Evolutionary conservation across 2,888 invertebrate genomes (phyloP), one percentile per base, ranked within the genome.

Genomic region (Allacma fusca): DNA sequence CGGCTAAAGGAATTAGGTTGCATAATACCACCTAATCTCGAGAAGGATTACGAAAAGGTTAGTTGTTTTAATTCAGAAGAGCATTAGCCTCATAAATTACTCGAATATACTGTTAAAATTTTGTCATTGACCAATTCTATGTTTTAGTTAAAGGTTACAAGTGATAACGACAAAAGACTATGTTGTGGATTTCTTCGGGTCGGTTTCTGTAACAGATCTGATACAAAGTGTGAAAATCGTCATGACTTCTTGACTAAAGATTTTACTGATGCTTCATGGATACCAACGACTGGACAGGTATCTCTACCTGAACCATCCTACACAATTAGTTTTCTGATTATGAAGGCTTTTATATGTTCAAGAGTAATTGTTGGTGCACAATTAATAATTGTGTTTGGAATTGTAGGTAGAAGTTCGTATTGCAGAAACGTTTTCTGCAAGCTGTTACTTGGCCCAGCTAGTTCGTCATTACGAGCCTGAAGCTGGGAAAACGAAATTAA

Each of bases 371-470:
- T n/a, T n/a, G 34, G 1, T 12, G n/a, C 12, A 69, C 5, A 40
- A 69, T 5, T 16, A 21, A 29, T 62, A 24, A 62, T 62, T 26
- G 28, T 62, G 7, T n/a, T n/a, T n/a, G n/a, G n/a, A n/a, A 23
- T 44, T 74, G 19, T 43, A 76, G 76, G 40, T 76, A 4, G 69
- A 62, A 40, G 40, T 76, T n/a, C 34, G 34, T 1, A 69, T 76
- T 0, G 40, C 24, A 5, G 24, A 40, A 40, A 19, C 21, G 19
- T 4, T 59, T 7, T 28, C 50, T 69, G 28, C 40, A 12, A 34
- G 62, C 16, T 13, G 29, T n/a, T 76, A 69, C 23, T 13, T 29
- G 34, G 69, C 59, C 7, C 68, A 59, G 23, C 34, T 76, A 26
- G 16, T 76, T 19, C 21, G 40, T 13, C 70, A 76, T 43, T 68